Conservation (phyloP, 1,140 invertebrate genomes). For the Achroia grisella region DNA sequence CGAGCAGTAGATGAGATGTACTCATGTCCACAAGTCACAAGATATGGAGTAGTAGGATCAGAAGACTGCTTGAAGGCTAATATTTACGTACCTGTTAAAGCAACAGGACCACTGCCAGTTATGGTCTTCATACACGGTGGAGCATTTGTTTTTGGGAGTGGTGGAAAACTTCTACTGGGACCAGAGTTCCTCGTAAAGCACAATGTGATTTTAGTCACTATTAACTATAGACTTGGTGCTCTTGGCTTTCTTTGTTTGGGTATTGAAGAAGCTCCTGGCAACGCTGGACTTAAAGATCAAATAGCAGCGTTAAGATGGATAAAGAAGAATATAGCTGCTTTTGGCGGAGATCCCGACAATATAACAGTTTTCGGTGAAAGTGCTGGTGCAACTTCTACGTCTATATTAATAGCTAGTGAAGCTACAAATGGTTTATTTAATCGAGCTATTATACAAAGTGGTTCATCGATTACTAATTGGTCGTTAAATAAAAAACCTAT, state of each 20-base stretch:
- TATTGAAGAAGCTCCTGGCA: constrained; percentile 74
- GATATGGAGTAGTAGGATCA: constrained; percentile 26
- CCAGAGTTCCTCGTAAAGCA: constrained; percentile 79
- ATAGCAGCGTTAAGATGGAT: constrained; percentile 75
- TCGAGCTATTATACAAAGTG: constrained; percentile 77
- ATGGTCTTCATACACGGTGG: constrained; percentile 81
- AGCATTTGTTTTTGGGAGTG: constrained; percentile 75
- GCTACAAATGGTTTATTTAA: constrained; percentile 48
- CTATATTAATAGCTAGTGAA: constrained; percentile 49
- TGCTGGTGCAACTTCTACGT: constrained; percentile 55
- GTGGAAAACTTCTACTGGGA: constrained; percentile 69
- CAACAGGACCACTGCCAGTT: constrained; percentile 64
- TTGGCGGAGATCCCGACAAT: constrained; percentile 66
- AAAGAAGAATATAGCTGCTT: constrained; percentile 73
- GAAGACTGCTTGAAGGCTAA: constrained; percentile 62
- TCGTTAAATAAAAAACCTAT: constrained; percentile 59
- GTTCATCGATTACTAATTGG: constrained; percentile 79
- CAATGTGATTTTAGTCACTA: constrained; percentile 79
- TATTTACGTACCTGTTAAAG: constrained; percentile 45
- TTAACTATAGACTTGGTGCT: constrained; percentile 80
- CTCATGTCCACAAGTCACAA: constrained; percentile 36
- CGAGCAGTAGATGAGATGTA: constrained; percentile 42
- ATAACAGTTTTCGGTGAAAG: constrained; percentile 66
- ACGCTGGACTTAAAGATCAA: constrained; percentile 76
- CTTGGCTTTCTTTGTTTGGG: constrained; percentile 79